Evolutionary conservation across 1,140 invertebrate genomes (phyloP).

Genomic region (Pseudomyrmex flavicornis): DNA sequence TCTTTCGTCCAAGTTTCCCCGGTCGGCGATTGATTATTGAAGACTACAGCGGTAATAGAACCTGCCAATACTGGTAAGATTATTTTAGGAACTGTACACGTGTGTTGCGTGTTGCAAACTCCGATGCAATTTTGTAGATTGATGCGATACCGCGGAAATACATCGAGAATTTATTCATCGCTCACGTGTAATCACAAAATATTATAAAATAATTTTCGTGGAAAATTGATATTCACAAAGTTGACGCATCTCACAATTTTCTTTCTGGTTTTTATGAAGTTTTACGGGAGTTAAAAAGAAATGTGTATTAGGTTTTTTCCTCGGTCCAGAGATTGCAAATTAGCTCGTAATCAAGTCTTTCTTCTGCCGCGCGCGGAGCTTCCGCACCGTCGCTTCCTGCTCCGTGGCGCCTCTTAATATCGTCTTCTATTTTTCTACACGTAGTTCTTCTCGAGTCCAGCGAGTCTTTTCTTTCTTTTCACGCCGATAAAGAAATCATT

Average conservation of each 20-base stretch:
- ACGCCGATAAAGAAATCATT: constrained; percentile 10
- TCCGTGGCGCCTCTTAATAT: neutral
- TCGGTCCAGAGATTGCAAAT: constrained; percentile 1
- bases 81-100: neutral
- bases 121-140: neutral
- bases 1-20: neutral
- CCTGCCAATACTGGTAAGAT: neutral
- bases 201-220: no score
- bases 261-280: constrained; percentile 8
- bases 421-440: neutral
- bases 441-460: no score
- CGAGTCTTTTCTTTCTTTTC: no score
- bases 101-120: neutral
- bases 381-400: neutral
- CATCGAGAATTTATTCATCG: no score
- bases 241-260: no score
- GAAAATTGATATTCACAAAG: no score
- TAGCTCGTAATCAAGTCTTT: constrained; percentile 24
- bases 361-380: neutral
- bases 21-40: neutral
- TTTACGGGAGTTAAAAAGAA: neutral
- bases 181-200: no score
- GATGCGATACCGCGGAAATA: neutral
- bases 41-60: neutral
- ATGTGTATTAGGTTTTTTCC: constrained; percentile 29